Base-by-base conservation (phyloP, 2,113 vertebrate species). In the Pipra filicauda region DNA sequence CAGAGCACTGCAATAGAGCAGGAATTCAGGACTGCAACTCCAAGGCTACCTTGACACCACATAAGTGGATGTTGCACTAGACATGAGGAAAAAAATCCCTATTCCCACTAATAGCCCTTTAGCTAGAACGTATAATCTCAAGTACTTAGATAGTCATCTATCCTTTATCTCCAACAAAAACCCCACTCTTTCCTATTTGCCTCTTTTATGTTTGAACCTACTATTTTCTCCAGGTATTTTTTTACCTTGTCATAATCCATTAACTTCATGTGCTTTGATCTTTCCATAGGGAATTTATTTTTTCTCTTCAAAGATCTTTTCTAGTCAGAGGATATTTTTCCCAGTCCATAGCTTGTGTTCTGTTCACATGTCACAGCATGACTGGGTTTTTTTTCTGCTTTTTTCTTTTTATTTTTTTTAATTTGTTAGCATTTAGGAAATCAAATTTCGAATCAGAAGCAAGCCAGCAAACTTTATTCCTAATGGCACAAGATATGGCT, bases 241-340 rank as follows among this genome's bases (percentile, higher is more conserved):
- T 90, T 70, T 79, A 79, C 41, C 46, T 69, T 92, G 69, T 89
- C 51, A 71, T 77, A 83, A 90, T 69, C 71, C 79, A 86, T 96
- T 88, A 88, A 74, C 46, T 73, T 79, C 43, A 37, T 62, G 21
- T 54, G 46, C 88, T 94, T 96, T 93, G 69, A 93, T 92, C 74
- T 62, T 93, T 83, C 66, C 75, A 77, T 35, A 83, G 55, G 79
- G 37, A 92, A 85, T 48, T 72, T 83, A 83, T 77, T 67, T 94
- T 79, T 46, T 41, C 23, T 66, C 88, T 76, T 94, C 75, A 90
- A 96, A 94, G 49, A 52, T 70, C 46, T 88, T 61, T 83, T 66
- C 70, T 76, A 80, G 59, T 61, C 71, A 90, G 82, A 72, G 82
- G 44, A 9, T 88, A 61, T 54, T 82, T 94, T 76, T n/a, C 41